These are phyloP conservation scores for Iguana delicatissima DNA, from an alignment of 2,797 vertebrate species.

Conservation along the genomic window DNA sequence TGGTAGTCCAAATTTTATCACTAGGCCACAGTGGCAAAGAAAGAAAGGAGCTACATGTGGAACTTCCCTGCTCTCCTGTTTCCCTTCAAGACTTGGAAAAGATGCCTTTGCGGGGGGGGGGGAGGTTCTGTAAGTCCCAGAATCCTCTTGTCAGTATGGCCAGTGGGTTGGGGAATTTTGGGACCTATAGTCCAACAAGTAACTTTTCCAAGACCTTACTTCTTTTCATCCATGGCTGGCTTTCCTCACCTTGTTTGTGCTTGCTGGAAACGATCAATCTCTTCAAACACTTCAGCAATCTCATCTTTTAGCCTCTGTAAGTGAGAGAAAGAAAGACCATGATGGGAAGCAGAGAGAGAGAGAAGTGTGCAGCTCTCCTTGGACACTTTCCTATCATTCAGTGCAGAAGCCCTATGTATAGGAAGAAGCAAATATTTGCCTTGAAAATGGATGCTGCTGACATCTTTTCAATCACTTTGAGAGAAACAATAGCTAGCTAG, in stretches of 20 bases:
- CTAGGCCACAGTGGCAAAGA: no score
- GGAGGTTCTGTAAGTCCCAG: neutral
- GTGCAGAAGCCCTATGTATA: neutral
- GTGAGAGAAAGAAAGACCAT: slow-evolving; percentile 2
- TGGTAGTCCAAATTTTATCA: no score
- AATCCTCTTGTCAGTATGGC: neutral
- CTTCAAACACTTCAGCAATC: slow-evolving; percentile 79
- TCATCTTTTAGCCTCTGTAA: slow-evolving; percentile 81
- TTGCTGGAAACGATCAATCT: slow-evolving; percentile 80
- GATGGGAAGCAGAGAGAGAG: neutral
- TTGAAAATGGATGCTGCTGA: slow-evolving; percentile 4
- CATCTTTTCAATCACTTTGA: neutral
- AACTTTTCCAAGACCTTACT: neutral
- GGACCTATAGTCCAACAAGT: neutral
- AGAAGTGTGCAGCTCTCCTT: neutral
- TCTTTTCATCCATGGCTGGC: neutral
- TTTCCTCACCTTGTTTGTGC: slow-evolving; percentile 71
- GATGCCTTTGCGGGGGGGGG: neutral
- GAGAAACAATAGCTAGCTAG: neutral
- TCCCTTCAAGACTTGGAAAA: neutral
- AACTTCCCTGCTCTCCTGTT: neutral
- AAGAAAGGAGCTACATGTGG: neutral
- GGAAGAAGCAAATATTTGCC: neutral
- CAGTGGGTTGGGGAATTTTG: neutral
- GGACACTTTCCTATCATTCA: neutral